phyloP scores from a whole-genome alignment of 2,888 invertebrate species.

The Merodon equestris region DNA sequence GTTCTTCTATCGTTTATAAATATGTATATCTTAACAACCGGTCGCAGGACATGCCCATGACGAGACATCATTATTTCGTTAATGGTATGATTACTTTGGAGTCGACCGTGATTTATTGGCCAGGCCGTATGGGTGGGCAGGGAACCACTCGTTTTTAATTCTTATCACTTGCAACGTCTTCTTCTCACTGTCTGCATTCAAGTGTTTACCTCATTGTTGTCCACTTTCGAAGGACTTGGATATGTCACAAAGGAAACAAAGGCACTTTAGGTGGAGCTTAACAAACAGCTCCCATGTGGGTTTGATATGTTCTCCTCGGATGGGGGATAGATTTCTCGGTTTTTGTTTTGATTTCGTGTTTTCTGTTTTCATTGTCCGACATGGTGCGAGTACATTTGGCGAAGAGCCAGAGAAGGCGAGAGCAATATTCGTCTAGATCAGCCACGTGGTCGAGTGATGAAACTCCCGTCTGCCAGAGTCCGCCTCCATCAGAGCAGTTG shows the following conservation, averaged over 20 bases:
- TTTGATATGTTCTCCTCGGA: background rate
- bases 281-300: conserved; percentile 14
- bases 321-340: conserved; percentile 3
- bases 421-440: conserved; percentile 48
- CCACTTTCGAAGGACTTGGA: conserved; percentile 16
- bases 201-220: conserved; percentile 45
- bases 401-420: too few species aligned
- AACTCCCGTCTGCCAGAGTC: conserved; percentile 55
- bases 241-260: conserved; percentile 24
- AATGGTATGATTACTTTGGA: conserved; percentile 14
- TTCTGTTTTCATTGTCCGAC: background rate
- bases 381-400: background rate
- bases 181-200: conserved; percentile 1
- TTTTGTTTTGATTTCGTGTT: background rate
- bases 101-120: conserved; percentile 60
- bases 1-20: background rate
- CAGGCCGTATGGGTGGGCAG: conserved; percentile 14
- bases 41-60: conserved; percentile 44
- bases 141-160: background rate
- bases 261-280: conserved; percentile 28
- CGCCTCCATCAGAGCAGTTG: conserved; percentile 72
- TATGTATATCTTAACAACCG: background rate
- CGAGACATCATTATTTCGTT: conserved; percentile 34
- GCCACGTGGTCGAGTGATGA: conserved; percentile 63
- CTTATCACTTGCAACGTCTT: too few species aligned